phyloP scores from a whole-genome alignment of 2,888 invertebrate genomes.

The Cataglyphis cursor region DNA sequence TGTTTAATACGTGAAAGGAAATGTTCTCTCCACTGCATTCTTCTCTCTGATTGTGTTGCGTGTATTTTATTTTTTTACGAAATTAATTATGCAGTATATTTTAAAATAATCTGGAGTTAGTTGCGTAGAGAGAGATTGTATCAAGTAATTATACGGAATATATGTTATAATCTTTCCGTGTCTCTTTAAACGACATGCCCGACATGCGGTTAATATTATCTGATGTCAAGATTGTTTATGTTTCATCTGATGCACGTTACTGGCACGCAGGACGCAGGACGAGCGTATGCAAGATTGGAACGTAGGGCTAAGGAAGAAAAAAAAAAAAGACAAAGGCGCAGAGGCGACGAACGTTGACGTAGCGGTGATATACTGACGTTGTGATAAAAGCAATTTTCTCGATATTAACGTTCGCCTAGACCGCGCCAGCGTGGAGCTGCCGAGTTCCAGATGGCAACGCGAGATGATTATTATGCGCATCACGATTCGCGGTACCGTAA shows the following conservation, averaged over 20 bases:
- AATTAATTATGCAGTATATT: neutral
- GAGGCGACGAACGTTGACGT: conserved; percentile 15
- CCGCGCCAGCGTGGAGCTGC: conserved; percentile 22
- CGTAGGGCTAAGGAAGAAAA: neutral
- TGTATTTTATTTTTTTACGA: neutral
- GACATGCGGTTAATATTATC: neutral
- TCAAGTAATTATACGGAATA: neutral
- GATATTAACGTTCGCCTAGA: conserved; percentile 22
- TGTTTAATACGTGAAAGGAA: neutral
- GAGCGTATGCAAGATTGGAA: neutral
- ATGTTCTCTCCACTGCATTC: neutral
- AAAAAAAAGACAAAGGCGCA: neutral
- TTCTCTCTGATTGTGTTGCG: neutral
- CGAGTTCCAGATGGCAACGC: conserved; percentile 53
- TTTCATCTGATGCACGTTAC: neutral
- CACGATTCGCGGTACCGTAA: conserved; percentile 44
- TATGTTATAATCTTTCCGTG: neutral
- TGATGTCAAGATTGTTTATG: neutral
- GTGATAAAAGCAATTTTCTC: conserved; percentile 49
- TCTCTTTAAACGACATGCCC: neutral
- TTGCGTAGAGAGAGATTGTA: neutral
- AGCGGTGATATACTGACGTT: conserved; percentile 26
- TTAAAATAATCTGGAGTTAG: neutral
- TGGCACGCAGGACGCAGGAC: neutral
- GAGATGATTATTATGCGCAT: conserved; percentile 51